These are phyloP conservation scores for Gadopsis bispinosus DNA, from an alignment of 2,797 vertebrate species.

Conservation along the genomic window DNA sequence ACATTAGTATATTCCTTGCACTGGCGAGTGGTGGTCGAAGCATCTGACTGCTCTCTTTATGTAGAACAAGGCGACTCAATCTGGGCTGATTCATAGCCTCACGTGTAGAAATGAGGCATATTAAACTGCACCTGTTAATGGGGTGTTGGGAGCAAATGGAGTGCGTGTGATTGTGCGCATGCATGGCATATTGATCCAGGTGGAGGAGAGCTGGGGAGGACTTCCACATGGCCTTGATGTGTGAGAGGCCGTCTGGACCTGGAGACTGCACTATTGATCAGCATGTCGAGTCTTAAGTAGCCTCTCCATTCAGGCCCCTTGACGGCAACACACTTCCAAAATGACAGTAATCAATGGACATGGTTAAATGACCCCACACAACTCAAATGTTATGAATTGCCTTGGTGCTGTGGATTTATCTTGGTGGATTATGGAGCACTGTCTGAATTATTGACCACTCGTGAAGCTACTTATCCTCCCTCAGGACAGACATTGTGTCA, in stretches of 20 bases:
- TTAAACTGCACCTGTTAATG: conserved; percentile 77
- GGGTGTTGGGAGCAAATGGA: conserved; percentile 52
- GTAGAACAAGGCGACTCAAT: conserved; percentile 71
- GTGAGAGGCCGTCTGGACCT: conserved; percentile 74
- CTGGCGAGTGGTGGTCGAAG: conserved; percentile 59
- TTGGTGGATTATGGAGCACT: conserved; percentile 59
- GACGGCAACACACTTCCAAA: conserved; percentile 70
- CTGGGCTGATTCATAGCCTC: conserved; percentile 54
- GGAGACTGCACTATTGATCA: conserved; percentile 79
- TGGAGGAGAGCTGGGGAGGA: conserved; percentile 50
- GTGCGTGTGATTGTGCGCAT: conserved; percentile 25
- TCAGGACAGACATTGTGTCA: conserved; percentile 62
- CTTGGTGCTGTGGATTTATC: conserved; percentile 63
- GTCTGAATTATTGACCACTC: conserved; percentile 69
- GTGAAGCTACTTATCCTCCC: conserved; percentile 65
- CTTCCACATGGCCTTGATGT: conserved; percentile 78
- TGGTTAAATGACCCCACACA: conserved; percentile 71
- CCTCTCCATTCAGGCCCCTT: conserved; percentile 64
- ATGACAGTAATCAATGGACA: conserved; percentile 80
- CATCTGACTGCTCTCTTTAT: conserved; percentile 70
- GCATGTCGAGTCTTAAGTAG: conserved; percentile 65
- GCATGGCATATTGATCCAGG: conserved; percentile 68
- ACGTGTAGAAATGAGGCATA: conserved; percentile 65
- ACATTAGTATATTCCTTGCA: conserved; percentile 69
- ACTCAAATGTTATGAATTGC: conserved; percentile 72